Percentiles rank a stretch among this genome's conserved stretches.
These are phyloP conservation scores for Diaphora mendica DNA, from an alignment of 2,888 invertebrate species.

Conservation along the genomic window DNA sequence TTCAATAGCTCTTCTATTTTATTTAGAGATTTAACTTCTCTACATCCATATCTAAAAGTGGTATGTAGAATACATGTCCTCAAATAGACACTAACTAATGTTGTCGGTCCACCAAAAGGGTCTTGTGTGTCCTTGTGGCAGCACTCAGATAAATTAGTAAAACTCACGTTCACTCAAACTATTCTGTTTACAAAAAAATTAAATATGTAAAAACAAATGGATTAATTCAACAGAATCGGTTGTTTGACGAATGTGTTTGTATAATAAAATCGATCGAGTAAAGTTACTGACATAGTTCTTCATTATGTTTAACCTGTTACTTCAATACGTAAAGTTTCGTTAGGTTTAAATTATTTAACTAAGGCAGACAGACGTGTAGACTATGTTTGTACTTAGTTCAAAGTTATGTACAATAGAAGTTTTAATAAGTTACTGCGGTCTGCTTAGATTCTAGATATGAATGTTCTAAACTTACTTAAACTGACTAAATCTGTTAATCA, in stretches of 20 bases:
- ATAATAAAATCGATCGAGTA: neutral
- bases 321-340: neutral
- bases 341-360: neutral
- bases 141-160: neutral
- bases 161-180: neutral
- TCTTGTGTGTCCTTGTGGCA: neutral
- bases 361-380: neutral
- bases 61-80: neutral
- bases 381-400: neutral
- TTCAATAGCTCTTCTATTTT: neutral
- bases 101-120: neutral
- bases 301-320: neutral
- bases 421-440: neutral
- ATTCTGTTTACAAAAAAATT: neutral
- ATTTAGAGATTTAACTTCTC: neutral
- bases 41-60: neutral
- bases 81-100: neutral
- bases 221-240: neutral
- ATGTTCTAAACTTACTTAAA: neutral
- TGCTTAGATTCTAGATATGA: neutral
- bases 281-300: neutral
- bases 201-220: neutral
- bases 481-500: neutral
- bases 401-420: neutral
- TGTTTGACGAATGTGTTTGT: neutral